Conservation (phyloP, 2,888 invertebrate genomes). For the Escarpia spicata region DNA sequence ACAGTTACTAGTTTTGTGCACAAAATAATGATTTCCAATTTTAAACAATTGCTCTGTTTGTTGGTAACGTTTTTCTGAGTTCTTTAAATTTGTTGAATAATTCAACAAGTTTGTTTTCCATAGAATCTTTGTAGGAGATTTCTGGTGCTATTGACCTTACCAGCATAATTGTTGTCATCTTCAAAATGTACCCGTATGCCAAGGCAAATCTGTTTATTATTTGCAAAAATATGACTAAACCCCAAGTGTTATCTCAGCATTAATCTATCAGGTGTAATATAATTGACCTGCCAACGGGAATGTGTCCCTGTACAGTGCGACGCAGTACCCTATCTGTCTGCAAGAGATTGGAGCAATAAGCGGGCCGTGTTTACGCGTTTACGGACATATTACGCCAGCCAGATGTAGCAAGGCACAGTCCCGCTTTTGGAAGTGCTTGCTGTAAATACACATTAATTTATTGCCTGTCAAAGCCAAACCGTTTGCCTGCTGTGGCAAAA, state of each 20-base stretch:
- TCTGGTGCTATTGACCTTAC: too few species aligned
- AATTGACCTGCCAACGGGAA: background rate
- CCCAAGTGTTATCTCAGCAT: background rate
- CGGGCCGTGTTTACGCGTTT: background rate
- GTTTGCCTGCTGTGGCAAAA: background rate
- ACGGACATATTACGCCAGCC: background rate
- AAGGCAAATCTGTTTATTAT: background rate
- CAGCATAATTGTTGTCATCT: too few species aligned
- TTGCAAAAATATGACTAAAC: background rate
- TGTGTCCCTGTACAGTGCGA: background rate
- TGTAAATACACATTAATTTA: background rate
- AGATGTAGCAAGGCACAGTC: background rate
- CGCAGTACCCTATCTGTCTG: background rate
- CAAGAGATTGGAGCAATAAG: background rate
- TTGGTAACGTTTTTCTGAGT: too few species aligned
- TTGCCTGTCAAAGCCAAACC: background rate
- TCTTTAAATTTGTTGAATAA: too few species aligned
- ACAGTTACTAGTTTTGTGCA: too few species aligned
- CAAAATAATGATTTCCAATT: too few species aligned
- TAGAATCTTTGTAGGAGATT: too few species aligned
- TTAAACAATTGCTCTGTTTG: too few species aligned
- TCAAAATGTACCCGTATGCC: background rate
- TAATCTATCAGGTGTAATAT: background rate
- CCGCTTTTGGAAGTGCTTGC: background rate
- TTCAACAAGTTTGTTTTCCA: too few species aligned